These are phyloP conservation scores for Venturia canescens DNA, from an alignment of 1,140 invertebrate genomes.

Conservation along the genomic window DNA sequence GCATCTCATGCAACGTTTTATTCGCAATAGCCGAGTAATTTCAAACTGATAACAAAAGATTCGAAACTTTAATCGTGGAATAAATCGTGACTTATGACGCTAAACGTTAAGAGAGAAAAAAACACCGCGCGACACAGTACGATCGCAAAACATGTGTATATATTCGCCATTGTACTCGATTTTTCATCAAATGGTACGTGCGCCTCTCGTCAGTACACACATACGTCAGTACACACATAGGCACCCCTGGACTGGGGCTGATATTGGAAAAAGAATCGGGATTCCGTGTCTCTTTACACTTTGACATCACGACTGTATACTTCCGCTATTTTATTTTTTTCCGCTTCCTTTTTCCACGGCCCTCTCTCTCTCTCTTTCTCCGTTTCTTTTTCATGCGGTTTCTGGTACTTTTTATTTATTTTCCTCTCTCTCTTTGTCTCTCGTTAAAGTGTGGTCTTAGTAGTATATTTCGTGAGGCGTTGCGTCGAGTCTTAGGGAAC, in stretches of 20 bases:
- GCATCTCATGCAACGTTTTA: too few species aligned
- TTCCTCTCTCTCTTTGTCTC: neutral
- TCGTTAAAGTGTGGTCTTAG: neutral
- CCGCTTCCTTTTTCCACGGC: neutral
- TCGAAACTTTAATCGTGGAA: too few species aligned
- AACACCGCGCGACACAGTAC: too few species aligned
- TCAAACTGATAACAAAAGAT: too few species aligned
- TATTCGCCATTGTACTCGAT: neutral
- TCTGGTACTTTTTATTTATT: neutral
- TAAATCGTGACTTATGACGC: too few species aligned
- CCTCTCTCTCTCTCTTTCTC: neutral
- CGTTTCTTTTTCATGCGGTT: neutral
- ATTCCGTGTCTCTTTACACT: slow-evolving; percentile 5
- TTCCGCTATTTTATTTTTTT: neutral
- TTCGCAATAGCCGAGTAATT: too few species aligned
- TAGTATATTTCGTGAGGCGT: slow-evolving; percentile 1
- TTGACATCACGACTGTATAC: neutral
- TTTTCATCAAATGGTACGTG: neutral
- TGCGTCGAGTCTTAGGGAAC: slow-evolving; percentile 11
- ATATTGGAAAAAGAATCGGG: slow-evolving; percentile 15
- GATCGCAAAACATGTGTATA: neutral
- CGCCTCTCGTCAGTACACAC: neutral
- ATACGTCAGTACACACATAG: too few species aligned
- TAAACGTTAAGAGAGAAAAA: too few species aligned
- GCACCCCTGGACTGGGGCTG: neutral